Conservation (phyloP, 1,140 invertebrate genomes). For the Venustaconcha ellipsiformis region DNA sequence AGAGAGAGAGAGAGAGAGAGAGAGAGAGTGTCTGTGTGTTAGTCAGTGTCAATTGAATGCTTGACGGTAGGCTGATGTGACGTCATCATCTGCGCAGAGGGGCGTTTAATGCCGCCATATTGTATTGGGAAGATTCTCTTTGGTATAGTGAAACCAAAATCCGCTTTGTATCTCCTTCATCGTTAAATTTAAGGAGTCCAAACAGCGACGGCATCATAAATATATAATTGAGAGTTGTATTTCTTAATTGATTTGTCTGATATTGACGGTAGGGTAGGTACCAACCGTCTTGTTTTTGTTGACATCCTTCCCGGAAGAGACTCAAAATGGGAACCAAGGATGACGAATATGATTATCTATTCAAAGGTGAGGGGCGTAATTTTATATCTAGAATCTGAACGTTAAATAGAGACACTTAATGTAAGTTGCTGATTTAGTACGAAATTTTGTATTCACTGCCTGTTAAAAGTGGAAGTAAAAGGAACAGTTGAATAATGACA, state of each 20-base stretch:
- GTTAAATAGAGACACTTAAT: too few species aligned
- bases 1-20: too few species aligned
- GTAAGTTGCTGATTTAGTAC: too few species aligned
- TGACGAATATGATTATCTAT: slow-evolving; percentile 99
- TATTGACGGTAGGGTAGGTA: not conserved
- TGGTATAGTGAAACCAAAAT: slow-evolving; percentile 2
- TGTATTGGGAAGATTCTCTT: slow-evolving; percentile 14
- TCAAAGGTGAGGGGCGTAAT: slow-evolving; percentile 89
- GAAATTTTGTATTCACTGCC: too few species aligned
- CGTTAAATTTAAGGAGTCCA: not conserved
- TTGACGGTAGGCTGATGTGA: not conserved
- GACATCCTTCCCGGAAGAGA: slow-evolving; percentile 49
- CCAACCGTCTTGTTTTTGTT: slow-evolving; percentile 16
- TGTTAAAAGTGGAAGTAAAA: too few species aligned
- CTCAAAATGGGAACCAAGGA: slow-evolving; percentile 79
- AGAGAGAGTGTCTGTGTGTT: too few species aligned
- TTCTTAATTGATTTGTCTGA: slow-evolving; percentile 1
- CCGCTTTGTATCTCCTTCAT: slow-evolving; percentile 11
- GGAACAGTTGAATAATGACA: too few species aligned
- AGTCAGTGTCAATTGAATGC: not conserved
- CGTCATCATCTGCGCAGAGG: slow-evolving; percentile 25
- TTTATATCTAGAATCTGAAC: too few species aligned
- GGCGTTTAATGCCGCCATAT: slow-evolving; percentile 31
- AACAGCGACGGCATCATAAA: not conserved
- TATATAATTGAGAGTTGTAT: not conserved